Evolutionary conservation across 2,888 invertebrate genomes (phyloP).

Genomic region (Phorcus lineatus): DNA sequence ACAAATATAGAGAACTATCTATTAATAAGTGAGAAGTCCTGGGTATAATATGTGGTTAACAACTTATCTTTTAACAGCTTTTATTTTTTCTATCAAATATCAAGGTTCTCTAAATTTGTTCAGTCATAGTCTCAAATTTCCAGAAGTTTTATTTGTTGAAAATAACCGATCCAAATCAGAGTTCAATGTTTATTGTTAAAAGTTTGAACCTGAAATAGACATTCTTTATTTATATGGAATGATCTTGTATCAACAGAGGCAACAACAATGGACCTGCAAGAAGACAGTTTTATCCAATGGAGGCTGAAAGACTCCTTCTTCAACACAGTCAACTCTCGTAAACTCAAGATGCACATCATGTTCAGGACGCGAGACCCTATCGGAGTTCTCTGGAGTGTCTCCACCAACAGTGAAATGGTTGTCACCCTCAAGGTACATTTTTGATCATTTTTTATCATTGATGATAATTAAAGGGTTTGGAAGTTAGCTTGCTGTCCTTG

Average conservation of each 20-base stretch:
- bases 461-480: neutral
- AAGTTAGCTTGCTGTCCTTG: no score
- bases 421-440: constrained; percentile 85
- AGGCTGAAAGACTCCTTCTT: constrained; percentile 80
- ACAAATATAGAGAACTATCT: no score
- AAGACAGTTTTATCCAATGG: constrained; percentile 97
- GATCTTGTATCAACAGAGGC: constrained; percentile 60
- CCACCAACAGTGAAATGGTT: constrained; percentile 79
- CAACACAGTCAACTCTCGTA: constrained; percentile 47
- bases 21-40: no score
- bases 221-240: neutral
- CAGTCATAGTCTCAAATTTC: no score
- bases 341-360: constrained; percentile 87
- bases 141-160: no score
- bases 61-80: no score
- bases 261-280: constrained; percentile 84
- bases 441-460: neutral
- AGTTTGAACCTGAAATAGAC: neutral
- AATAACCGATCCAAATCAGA: neutral
- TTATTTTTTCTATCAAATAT: no score
- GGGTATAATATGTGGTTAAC: no score
- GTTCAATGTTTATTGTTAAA: no score
- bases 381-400: constrained; percentile 92
- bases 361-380: constrained; percentile 95
- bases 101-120: no score